phyloP scores from a whole-genome alignment of 1,140 invertebrate genomes.

The Artemia franciscana region DNA sequence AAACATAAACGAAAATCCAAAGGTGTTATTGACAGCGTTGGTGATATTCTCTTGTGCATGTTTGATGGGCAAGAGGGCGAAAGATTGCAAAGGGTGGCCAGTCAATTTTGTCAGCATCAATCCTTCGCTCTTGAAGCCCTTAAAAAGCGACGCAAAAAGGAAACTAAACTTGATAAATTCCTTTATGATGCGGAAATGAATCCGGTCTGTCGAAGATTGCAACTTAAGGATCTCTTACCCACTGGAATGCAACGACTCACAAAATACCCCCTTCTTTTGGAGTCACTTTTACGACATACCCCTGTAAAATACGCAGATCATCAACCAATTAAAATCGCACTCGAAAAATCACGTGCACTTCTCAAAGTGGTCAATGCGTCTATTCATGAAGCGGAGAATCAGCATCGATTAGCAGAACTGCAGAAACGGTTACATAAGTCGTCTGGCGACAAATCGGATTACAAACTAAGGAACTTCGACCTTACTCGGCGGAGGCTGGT shows the following conservation, averaged over 20 bases:
- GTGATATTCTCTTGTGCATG: slow-evolving; percentile 49
- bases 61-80: slow-evolving; percentile 46
- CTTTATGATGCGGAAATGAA: slow-evolving; percentile 63
- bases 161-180: slow-evolving; percentile 64
- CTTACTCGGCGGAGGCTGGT: slow-evolving; percentile 55
- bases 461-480: slow-evolving; percentile 51
- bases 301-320: slow-evolving; percentile 26
- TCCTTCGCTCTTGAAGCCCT: slow-evolving; percentile 68
- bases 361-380: slow-evolving; percentile 75
- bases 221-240: slow-evolving; percentile 66
- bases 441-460: slow-evolving; percentile 36
- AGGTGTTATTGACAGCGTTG: slow-evolving; percentile 47
- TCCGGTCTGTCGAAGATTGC: slow-evolving; percentile 66
- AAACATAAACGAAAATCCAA: slow-evolving; percentile 39
- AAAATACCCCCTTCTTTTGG: slow-evolving; percentile 84
- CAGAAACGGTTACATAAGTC: slow-evolving; percentile 59
- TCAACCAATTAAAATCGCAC: slow-evolving; percentile 33
- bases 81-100: slow-evolving; percentile 42
- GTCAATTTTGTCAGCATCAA: slow-evolving; percentile 77
- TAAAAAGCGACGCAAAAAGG: slow-evolving; percentile 56
- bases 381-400: slow-evolving; percentile 74
- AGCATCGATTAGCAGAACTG: slow-evolving; percentile 57
- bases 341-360: slow-evolving; percentile 62
- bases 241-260: slow-evolving; percentile 75
- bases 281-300: slow-evolving; percentile 56